Evolutionary conservation across 2,797 vertebrate genomes (phyloP).

Genomic region (Epinephelus awoara): DNA sequence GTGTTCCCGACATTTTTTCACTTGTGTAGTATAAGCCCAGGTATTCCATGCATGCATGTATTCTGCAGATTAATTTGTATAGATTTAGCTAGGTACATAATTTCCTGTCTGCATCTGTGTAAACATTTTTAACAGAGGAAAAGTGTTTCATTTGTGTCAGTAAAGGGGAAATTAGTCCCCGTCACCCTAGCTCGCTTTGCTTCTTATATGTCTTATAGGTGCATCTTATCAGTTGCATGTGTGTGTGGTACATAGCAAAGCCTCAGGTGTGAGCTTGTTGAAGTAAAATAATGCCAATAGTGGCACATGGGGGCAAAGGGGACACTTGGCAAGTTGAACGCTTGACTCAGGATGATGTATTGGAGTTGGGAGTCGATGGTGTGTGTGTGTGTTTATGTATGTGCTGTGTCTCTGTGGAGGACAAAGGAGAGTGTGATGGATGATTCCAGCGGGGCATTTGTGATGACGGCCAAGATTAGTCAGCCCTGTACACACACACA

Average conservation of each 20-base stretch:
- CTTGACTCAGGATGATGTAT: constrained; percentile 68
- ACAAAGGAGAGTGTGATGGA: constrained; percentile 68
- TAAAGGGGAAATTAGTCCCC: constrained; percentile 12
- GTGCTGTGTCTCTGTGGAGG: constrained; percentile 44
- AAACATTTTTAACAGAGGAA: constrained; percentile 23
- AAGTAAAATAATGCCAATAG: constrained; percentile 27
- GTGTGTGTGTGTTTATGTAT: constrained; percentile 21
- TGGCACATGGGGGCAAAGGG: constrained; percentile 29
- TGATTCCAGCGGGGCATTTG: constrained; percentile 57
- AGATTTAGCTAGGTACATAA: neutral
- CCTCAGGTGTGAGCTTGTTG: constrained; percentile 31
- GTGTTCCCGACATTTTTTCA: neutral
- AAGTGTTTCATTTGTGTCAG: constrained; percentile 1
- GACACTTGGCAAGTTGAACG: constrained; percentile 47
- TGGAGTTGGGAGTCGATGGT: constrained; percentile 15
- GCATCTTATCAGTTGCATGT: neutral
- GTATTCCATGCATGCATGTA: neutral
- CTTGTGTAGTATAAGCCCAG: neutral
- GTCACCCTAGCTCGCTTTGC: neutral
- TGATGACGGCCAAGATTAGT: constrained; percentile 55
- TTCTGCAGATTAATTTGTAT: neutral
- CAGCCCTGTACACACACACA: constrained; percentile 34
- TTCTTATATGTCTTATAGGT: constrained; percentile 30
- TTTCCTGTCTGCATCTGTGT: neutral
- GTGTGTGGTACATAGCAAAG: neutral